phyloP scores from a whole-genome alignment of 1,140 invertebrate species.

The Leucophenga varia region DNA sequence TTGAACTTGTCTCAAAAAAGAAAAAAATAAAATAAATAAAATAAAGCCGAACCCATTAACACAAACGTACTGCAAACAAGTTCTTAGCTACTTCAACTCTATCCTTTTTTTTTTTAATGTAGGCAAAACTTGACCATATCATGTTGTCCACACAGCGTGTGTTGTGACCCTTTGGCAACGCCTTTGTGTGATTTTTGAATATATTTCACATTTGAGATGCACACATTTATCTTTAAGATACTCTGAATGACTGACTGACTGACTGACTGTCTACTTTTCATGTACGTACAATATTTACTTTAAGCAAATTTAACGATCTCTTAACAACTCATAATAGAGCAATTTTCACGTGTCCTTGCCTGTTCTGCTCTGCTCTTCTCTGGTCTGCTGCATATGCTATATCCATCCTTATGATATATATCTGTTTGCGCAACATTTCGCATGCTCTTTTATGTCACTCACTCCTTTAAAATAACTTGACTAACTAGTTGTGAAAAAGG shows the following conservation, averaged over 20 bases:
- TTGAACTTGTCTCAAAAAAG: constrained; percentile 35
- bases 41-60: constrained; percentile 31
- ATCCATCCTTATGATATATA: neutral
- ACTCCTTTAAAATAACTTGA: constrained; percentile 29
- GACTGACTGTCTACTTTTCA: no score
- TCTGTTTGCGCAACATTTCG: neutral
- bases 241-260: no score
- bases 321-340: constrained; percentile 56
- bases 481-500: no score
- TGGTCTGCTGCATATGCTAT: constrained; percentile 21
- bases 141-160: no score
- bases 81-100: constrained; percentile 19
- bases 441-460: constrained; percentile 28
- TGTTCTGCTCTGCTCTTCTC: constrained; percentile 1
- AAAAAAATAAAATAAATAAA: constrained; percentile 19
- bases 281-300: no score
- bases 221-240: no score
- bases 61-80: constrained; percentile 12
- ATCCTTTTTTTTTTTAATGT: constrained; percentile 36
- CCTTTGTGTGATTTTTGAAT: no score
- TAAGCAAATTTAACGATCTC: constrained; percentile 19
- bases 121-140: no score
- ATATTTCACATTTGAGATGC: no score
- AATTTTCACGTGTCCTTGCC: constrained; percentile 51
- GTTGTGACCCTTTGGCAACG: no score